Conservation (phyloP, 2,113 vertebrate species). For the Brachypodius melanocephalos region DNA sequence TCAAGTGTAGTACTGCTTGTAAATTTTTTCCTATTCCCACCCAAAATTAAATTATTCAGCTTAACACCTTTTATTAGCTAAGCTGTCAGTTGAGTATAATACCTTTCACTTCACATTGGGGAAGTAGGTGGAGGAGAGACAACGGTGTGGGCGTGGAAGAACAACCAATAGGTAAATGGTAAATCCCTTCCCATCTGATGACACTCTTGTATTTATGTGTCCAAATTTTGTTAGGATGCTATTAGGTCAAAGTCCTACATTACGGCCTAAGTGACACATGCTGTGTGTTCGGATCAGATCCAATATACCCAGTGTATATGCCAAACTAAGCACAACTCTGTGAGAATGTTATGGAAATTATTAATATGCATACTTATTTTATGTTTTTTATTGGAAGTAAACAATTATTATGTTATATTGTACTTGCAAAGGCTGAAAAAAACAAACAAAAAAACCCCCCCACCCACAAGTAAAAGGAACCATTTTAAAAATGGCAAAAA, state of each 20-base stretch:
- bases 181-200: neutral
- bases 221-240: neutral
- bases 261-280: neutral
- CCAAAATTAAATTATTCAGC: neutral
- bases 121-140: fast-evolving
- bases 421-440: neutral
- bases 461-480: neutral
- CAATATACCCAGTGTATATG: neutral
- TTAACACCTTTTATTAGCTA: neutral
- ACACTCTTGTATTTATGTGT: neutral
- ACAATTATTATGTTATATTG: neutral
- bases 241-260: neutral
- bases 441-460: neutral
- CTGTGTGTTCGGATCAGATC: neutral
- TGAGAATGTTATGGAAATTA: neutral
- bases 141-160: neutral
- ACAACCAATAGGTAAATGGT: neutral
- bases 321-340: neutral
- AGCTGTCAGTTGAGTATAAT: neutral
- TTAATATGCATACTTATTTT: neutral
- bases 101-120: neutral
- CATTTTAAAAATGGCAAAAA: neutral
- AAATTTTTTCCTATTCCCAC: neutral
- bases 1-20: neutral
- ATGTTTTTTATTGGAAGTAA: neutral